These are phyloP conservation scores for Muscicapa comitata DNA, from an alignment of 2,797 vertebrate species.

Conservation along the genomic window DNA sequence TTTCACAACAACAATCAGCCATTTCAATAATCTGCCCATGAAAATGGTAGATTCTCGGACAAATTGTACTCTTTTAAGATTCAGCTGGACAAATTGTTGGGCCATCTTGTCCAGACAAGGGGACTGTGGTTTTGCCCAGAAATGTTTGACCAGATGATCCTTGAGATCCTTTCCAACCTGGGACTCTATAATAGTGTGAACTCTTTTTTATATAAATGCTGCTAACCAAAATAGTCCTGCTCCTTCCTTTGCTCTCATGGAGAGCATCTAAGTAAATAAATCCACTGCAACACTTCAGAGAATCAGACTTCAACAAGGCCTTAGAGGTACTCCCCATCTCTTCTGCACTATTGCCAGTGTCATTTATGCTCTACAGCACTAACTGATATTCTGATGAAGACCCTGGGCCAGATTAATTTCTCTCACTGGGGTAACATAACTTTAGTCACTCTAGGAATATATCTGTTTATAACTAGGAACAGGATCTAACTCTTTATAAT, in stretches of 20 bases:
- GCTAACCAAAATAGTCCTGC: neutral
- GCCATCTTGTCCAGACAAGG: neutral
- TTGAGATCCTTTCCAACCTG: neutral
- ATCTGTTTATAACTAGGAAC: neutral
- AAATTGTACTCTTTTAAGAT: neutral
- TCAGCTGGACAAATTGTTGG: neutral
- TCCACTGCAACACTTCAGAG: neutral
- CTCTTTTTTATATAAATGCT: rapidly evolving
- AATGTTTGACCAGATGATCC: neutral
- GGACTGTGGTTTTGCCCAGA: neutral
- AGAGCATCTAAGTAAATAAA: neutral
- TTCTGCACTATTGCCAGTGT: neutral
- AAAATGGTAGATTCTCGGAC: rapidly evolving
- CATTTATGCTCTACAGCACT: neutral
- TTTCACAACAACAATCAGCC: neutral
- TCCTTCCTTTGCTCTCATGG: neutral
- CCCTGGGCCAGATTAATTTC: neutral
- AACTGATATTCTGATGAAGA: neutral
- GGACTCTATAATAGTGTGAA: neutral
- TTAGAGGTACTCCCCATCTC: neutral
- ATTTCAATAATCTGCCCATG: neutral
- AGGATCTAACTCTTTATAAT: neutral
- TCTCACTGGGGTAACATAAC: neutral
- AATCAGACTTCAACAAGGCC: neutral
- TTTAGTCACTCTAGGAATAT: neutral